phyloP scores from a whole-genome alignment of 2,797 vertebrate species.

The Alectoris magna region DNA sequence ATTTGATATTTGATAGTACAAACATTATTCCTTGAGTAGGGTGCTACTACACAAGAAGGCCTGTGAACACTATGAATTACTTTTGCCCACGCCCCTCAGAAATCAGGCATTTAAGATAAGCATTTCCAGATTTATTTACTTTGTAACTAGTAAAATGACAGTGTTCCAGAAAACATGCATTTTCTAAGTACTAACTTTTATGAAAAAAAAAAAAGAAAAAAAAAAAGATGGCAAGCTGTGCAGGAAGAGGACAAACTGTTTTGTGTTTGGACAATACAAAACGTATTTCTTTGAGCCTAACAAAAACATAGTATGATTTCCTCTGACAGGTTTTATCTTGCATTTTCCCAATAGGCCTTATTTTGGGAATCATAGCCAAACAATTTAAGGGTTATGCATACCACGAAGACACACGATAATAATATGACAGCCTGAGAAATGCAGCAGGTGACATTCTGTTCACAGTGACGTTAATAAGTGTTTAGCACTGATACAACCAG shows the following conservation, averaged over 20 bases:
- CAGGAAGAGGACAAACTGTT: conserved; percentile 39
- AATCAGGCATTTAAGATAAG: neutral
- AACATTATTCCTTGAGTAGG: neutral
- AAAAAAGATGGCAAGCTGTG: conserved; percentile 32
- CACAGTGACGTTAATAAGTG: neutral
- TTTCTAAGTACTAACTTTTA: neutral
- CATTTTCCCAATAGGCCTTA: conserved; percentile 27
- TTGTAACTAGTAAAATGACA: conserved; percentile 10
- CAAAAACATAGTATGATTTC: conserved; percentile 46
- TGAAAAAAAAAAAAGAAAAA: neutral
- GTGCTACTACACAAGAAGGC: neutral
- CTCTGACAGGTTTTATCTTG: conserved; percentile 50
- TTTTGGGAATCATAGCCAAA: neutral
- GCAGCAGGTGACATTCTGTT: neutral
- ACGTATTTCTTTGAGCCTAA: conserved; percentile 36
- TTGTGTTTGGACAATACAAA: conserved; percentile 31
- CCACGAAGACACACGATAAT: neutral
- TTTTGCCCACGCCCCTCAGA: neutral
- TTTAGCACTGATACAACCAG: neutral
- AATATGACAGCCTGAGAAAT: neutral
- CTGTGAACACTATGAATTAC: neutral
- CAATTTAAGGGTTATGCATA: neutral
- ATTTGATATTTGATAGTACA: neutral
- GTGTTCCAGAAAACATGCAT: neutral
- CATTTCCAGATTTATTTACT: conserved; percentile 26